Base-by-base conservation (phyloP, 2,113 vertebrate genomes). In the Perca fluviatilis region DNA sequence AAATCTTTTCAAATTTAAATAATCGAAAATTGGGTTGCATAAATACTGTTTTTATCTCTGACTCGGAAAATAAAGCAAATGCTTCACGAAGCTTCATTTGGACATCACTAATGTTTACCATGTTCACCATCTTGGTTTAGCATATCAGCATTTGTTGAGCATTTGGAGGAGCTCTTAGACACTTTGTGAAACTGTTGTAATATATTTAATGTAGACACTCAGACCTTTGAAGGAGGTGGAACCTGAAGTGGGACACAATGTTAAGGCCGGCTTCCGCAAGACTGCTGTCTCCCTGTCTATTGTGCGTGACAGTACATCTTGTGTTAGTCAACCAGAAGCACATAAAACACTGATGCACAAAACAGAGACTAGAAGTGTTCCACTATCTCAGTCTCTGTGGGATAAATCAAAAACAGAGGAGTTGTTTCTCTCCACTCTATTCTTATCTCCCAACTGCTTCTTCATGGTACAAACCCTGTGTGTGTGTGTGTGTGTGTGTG, bases 201-300 rank as follows among this genome's bases (percentile, higher is more conserved):
- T 16, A 16, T 49, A 47, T 68, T 58, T 27, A 77, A 40, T 40
- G 2, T 40, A 10, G 8, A 36, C 14, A 15, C 23, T 51, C 13
- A 13, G 54, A 58, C 53, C 53, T 77, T 21, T 77, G 23, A 60
- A 36, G 19, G 64, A 67, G 27, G 19, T 23, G 63, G 62, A 36
- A n/a, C 60, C 63, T 77, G 74, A 57, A 57, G 62, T 47, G 36
- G 30, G 47, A 43, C 40, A 43, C 40, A 10, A 43, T 43, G 40
- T 43, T 43, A 11, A 43, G 40, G 40, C 10, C 11, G 40, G 40
- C 40, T 3, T 43, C 40, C 40, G 10, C 40, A 43, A 43, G 2
- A 43, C 40, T 43, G 60, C 60, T 46, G 49, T 46, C 49, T 64
- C 49, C 43, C 36, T 54, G 61, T 65, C 61, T 54, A 21, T 43